Evolutionary conservation across 2,797 vertebrate genomes (phyloP), one percentile per base, ranked within the genome.

Genomic region (Arrhamphus sclerolepis): DNA sequence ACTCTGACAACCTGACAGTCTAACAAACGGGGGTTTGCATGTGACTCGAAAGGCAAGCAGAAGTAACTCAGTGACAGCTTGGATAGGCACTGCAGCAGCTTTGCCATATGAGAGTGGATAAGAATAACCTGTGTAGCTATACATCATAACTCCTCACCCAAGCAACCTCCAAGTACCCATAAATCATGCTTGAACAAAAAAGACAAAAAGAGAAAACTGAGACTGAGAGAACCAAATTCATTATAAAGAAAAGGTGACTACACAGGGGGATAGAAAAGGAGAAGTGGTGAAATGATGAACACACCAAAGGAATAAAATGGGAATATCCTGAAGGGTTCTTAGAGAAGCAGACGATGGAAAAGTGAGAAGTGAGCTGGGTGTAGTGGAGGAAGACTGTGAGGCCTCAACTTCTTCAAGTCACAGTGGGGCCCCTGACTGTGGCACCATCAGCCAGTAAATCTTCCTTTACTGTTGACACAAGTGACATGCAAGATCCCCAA

Each of bases 401-500:
- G 64, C 56, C 54, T 61, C 66, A 46, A 67, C 62, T 64, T 79
- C 68, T 60, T 52, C 63, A 51, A 71, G 82, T 84, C 56, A 58
- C 59, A 42, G 34, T 38, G 77, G 81, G 71, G 79, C 61, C 39
- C 77, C 56, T 3, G 17, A 47, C 80, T 66, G 66, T 89, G 83
- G 84, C 87, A 87, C 86, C 79, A 72, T 64, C 49, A 75, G 82
- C 52, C 82, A 80, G 66, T 92, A 93, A 93, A 92, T 91, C 87
- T 80, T 54, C 48, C n/a, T 28, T 47, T 77, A 80, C 87, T 91
- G 90, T 85, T 91, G 91, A 92, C 90, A 91, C 2, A 51, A 69
- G 54, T 88, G 87, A 89, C 80, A 78, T 76, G 72, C 75, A 78
- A 76, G 80, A 86, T 88, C 82, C 77, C 66, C 80, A 89, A 86